phyloP scores from a whole-genome alignment of 1,140 invertebrate genomes.

The Venturia canescens region DNA sequence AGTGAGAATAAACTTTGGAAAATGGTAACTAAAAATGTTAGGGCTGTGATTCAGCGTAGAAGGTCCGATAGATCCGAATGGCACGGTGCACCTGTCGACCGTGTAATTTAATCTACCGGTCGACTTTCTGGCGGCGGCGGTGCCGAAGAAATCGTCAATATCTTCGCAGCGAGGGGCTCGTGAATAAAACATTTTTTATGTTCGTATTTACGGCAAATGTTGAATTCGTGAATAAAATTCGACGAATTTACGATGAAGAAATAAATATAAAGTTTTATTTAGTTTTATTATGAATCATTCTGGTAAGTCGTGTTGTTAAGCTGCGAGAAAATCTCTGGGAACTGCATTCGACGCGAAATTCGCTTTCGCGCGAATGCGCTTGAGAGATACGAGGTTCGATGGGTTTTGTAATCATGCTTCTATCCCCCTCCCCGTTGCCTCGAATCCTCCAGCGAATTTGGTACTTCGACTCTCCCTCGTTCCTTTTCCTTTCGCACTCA shows the following conservation, averaged over 20 bases:
- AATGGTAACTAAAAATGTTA: too few relatives aligned
- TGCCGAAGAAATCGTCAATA: constrained; percentile 2
- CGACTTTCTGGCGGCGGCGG: constrained; percentile 17
- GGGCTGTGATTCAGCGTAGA: constrained; percentile 38
- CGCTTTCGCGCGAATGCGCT: constrained; percentile 15
- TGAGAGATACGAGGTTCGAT: constrained; percentile 37
- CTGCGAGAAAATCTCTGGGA: not conserved
- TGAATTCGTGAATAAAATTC: not conserved
- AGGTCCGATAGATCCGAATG: constrained; percentile 40
- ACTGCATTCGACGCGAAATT: constrained; percentile 15
- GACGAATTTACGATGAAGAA: not conserved
- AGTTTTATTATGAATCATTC: too few relatives aligned
- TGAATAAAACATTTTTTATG: constrained; percentile 2
- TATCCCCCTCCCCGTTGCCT: constrained; percentile 15
- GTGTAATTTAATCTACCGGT: constrained; percentile 22
- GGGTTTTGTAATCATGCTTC: constrained; percentile 36
- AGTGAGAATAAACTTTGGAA: too few relatives aligned
- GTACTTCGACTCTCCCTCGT: constrained; percentile 33
- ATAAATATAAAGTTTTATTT: constrained; percentile 1
- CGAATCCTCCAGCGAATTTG: constrained; percentile 25
- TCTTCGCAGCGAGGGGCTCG: too few relatives aligned
- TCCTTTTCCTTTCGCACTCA: constrained; percentile 39
- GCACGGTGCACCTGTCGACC: constrained; percentile 54
- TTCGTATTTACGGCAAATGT: not conserved
- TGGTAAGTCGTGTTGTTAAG: not conserved